These are phyloP conservation scores for Eremobia ochroleuca DNA, from an alignment of 2,888 invertebrate genomes.

Conservation along the genomic window DNA sequence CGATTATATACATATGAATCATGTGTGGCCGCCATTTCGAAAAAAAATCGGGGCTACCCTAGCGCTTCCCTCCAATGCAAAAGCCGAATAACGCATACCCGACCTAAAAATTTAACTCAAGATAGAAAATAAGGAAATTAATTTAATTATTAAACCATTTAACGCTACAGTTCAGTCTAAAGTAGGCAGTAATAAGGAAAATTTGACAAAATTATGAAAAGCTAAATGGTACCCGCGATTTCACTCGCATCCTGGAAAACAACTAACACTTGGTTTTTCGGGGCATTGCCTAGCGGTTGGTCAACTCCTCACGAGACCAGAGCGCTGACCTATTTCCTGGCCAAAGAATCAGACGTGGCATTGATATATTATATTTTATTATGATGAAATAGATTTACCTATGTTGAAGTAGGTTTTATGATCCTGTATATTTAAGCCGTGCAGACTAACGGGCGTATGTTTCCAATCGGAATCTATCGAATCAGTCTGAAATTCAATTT, in stretches of 20 bases:
- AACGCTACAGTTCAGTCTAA: not conserved
- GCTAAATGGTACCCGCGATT: not conserved
- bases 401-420: not conserved
- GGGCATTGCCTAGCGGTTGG: too few species aligned
- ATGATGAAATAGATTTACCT: too few species aligned
- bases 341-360: too few species aligned
- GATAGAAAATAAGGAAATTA: not conserved
- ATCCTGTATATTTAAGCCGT: not conserved
- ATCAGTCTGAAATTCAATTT: conserved; percentile 79
- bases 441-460: conserved; percentile 58
- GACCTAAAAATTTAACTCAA: not conserved
- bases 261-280: not conserved
- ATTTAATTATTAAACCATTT: not conserved
- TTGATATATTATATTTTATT: too few species aligned
- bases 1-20: too few species aligned
- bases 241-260: not conserved
- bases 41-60: too few species aligned
- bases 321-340: too few species aligned
- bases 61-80: not conserved
- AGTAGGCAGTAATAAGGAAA: not conserved
- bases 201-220: not conserved
- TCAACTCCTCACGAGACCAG: too few species aligned
- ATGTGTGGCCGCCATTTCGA: too few species aligned
- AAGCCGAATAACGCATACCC: not conserved
- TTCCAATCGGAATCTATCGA: conserved; percentile 72